Evolutionary conservation across 2,797 vertebrate species (phyloP), one percentile per base, ranked within the genome.

Genomic region (Pitangus sulphuratus): DNA sequence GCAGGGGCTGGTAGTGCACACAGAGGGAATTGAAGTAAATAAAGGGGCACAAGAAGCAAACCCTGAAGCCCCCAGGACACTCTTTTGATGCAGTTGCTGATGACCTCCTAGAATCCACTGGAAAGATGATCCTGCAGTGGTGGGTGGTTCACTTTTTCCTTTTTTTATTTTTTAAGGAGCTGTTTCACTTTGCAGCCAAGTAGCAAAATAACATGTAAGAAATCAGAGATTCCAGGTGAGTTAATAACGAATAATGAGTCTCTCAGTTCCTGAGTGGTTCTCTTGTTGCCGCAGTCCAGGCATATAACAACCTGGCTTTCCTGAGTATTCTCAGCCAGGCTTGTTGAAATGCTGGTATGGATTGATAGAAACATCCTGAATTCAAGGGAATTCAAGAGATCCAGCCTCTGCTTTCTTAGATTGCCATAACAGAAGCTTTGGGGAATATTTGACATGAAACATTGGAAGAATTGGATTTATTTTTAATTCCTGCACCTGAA

Each of bases 171-270:
- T 84, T 81, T 57, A 66, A 86, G 42, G 82, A 84, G 62, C 79
- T 92, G 28, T 88, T 88, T 69, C 50, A 31, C 25, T 95, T 69
- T 0, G 5, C 79, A 76, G 79, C 74, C 89, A 78, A 87, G 89
- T 64, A 87, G 85, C 47, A 82, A 62, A 90, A 86, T 62, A 88
- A 26, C 58, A 2, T 47, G 86, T 78, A 53, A 72, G 89, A 69
- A 87, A 93, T 65, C 79, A 79, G 35, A 69, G 89, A 81, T 92
- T 92, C 89, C 61, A 75, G 87, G 79, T 95, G 89, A 79, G 82
- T 81, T 96, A 87, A 94, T 89, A 84, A 48, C 84, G 79, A 95
- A 87, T 87, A 86, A 92, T 64, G 79, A 84, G 74, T 84, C 76
- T 85, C 81, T 90, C 35, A 8, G 65, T 69, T 92, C 65, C 58